Percentiles rank a stretch among this genome's conserved stretches.
Conservation (phyloP, 1,140 invertebrate genomes). For the Dendroctonus valens region DNA sequence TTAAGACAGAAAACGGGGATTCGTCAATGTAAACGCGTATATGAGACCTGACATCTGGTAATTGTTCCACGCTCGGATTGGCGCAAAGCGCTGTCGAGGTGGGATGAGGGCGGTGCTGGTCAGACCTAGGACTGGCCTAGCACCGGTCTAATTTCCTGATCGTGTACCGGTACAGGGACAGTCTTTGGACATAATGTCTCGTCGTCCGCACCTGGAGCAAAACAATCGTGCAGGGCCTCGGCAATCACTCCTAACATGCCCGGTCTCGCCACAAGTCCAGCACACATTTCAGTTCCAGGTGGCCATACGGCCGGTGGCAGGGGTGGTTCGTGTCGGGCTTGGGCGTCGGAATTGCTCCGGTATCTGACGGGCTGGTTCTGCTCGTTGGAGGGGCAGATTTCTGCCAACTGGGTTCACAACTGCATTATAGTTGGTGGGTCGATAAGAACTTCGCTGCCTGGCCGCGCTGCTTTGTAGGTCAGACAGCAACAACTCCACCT, state of each 20-base stretch:
- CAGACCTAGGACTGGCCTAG: slow-evolving; percentile 1
- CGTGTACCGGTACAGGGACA: too few relatives aligned
- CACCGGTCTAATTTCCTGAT: too few relatives aligned
- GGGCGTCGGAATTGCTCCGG: neutral
- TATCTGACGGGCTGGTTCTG: neutral
- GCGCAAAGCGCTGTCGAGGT: too few relatives aligned
- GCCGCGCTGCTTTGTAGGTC: neutral
- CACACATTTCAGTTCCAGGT: neutral
- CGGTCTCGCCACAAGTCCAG: neutral
- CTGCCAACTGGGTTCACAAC: neutral
- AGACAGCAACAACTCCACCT: neutral
- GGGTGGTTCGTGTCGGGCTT: neutral
- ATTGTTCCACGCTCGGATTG: too few relatives aligned
- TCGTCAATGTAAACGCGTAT: neutral
- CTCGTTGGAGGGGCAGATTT: neutral
- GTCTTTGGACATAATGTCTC: slow-evolving; percentile 6
- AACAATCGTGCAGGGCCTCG: neutral
- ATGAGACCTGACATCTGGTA: slow-evolving; percentile 10
- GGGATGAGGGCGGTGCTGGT: neutral
- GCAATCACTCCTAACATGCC: neutral
- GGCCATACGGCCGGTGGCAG: neutral
- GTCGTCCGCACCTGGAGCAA: slow-evolving; percentile 17
- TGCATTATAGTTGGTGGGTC: neutral
- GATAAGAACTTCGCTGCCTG: neutral
- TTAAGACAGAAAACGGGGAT: neutral